Percentiles rank a stretch among this genome's conserved stretches.
These are phyloP conservation scores for Cecropterus lyciades DNA, from an alignment of 1,140 invertebrate genomes.

Conservation along the genomic window DNA sequence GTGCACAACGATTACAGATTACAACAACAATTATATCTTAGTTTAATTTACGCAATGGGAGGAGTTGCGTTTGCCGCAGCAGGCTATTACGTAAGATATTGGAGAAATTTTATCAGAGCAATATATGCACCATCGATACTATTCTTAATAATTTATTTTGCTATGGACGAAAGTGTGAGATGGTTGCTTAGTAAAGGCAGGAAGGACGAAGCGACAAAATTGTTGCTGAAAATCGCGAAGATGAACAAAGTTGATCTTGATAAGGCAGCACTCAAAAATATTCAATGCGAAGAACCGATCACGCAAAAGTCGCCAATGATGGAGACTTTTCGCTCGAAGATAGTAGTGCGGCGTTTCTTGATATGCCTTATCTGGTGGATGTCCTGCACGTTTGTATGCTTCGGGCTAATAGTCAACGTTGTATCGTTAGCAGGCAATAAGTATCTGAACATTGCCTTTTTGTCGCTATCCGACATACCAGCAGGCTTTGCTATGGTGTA, in stretches of 20 bases:
- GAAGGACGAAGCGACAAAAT: constrained; percentile 50
- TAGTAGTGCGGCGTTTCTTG: constrained; percentile 63
- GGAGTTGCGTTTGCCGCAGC: constrained; percentile 48
- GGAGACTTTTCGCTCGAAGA: constrained; percentile 52
- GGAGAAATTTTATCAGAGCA: constrained; percentile 56
- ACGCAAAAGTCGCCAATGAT: constrained; percentile 36
- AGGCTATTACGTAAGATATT: constrained; percentile 57
- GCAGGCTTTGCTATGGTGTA: constrained; percentile 85
- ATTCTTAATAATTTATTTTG: constrained; percentile 53
- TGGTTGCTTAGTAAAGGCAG: constrained; percentile 88
- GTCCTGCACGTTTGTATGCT: constrained; percentile 89
- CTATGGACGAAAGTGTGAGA: constrained; percentile 63
- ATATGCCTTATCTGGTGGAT: constrained; percentile 89
- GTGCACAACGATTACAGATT: constrained; percentile 50
- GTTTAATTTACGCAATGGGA: constrained; percentile 45
- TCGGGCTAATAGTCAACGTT: constrained; percentile 91
- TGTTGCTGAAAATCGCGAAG: constrained; percentile 58
- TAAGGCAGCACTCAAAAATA: constrained; percentile 42
- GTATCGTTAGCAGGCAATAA: constrained; percentile 88
- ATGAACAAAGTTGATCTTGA: constrained; percentile 50
- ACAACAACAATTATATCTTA: constrained; percentile 45
- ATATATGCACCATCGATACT: constrained; percentile 60
- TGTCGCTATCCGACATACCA: constrained; percentile 88
- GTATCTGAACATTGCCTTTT: constrained; percentile 88
- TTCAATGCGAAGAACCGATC: constrained; percentile 48